Evolutionary conservation across 2,888 invertebrate genomes (phyloP), one percentile per base, ranked within the genome.

Genomic region (Scaptomyza reducta): DNA sequence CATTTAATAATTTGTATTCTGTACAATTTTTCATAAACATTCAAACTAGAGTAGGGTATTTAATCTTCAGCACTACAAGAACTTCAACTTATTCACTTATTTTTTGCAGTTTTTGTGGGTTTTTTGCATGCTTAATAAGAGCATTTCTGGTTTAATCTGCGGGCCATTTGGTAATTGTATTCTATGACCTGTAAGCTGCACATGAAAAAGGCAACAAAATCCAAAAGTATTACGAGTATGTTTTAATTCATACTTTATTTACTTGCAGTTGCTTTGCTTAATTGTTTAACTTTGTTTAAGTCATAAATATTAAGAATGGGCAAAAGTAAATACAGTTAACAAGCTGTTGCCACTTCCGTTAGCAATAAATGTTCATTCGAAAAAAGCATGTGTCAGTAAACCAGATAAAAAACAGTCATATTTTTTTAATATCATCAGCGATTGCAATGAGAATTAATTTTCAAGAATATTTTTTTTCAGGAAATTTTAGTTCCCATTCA

Each of bases 261-360:
- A 29, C 13, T 27, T 5, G 6, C 38, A 33, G 27, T 41, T 45
- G 46, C 65, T 53, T 41, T 33, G 45, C 5, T 13, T 65, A 40
- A 65, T 54, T 46, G 42, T 31, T 38, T n/a, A 13, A 65, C 44
- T 57, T 50, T 14, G n/a, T 44, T 25, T 18, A 33, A 55, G 31
- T 42, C 22, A 4, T 6, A 41, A 47, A 38, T 38, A n/a, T 31
- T 9, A 49, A 11, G 42, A 16, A 10, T 11, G 31, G 18, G 33
- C n/a, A 38, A 14, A 14, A 54, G 55, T 35, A 29, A 49, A 44
- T 53, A 13, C 70, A 46, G 25, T 33, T 35, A 16, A 13, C 70
- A 57, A 64, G 49, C 61, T 59, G 66, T 55, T 56, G 66, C 53
- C 55, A 58, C 41, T 61, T 74, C 57, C 57, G 59, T 25, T 47